phyloP scores from a whole-genome alignment of 2,888 invertebrate species.

The Hydropsyche betteni region DNA sequence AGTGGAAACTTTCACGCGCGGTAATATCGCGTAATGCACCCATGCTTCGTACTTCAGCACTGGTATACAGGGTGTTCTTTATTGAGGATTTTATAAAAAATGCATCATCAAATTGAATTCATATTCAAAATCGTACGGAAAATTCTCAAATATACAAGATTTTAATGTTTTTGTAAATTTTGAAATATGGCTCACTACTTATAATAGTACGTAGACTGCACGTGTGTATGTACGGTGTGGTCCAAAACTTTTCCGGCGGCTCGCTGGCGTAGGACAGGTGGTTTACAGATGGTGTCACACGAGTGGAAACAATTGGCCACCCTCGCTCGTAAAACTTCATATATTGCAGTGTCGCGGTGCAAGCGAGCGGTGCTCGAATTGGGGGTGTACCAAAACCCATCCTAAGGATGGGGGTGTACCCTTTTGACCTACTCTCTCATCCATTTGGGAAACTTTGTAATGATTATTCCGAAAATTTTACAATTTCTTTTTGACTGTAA shows the following conservation, averaged over 20 bases:
- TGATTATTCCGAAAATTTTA: background rate
- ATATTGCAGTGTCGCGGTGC: conserved; percentile 15
- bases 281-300: background rate
- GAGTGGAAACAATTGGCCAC: conserved; percentile 22
- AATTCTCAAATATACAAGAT: too few relatives aligned
- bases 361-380: background rate
- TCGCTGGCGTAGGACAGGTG: background rate
- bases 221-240: background rate
- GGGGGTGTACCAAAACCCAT: background rate
- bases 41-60: too few relatives aligned
- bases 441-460: background rate
- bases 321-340: conserved; percentile 9
- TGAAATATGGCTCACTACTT: too few relatives aligned
- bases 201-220: background rate
- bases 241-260: background rate
- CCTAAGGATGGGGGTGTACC: too few relatives aligned
- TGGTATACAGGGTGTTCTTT: too few relatives aligned
- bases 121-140: too few relatives aligned
- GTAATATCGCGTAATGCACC: too few relatives aligned
- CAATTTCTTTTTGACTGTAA: too few relatives aligned
- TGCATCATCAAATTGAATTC: too few relatives aligned
- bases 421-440: background rate
- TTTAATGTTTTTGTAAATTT: too few relatives aligned
- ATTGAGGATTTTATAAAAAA: too few relatives aligned
- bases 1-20: too few relatives aligned